These are phyloP conservation scores for Lapara coniferarum DNA, from an alignment of 2,888 invertebrate species.

Conservation along the genomic window DNA sequence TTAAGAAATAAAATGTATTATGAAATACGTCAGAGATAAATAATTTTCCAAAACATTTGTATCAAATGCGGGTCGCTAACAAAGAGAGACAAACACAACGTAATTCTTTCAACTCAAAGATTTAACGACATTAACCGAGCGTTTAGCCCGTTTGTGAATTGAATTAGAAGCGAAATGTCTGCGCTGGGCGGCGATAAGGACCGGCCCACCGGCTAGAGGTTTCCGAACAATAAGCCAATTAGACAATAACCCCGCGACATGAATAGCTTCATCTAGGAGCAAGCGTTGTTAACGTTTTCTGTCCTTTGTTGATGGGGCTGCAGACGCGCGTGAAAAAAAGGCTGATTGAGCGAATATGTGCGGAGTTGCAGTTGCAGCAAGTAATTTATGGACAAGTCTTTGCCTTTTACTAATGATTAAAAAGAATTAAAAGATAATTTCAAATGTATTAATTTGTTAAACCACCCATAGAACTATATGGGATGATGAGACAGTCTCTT, in stretches of 20 bases:
- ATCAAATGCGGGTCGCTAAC: slow-evolving; percentile 13
- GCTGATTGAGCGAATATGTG: too few relatives aligned
- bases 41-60: too few relatives aligned
- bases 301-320: slow-evolving; percentile 35
- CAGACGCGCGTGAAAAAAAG: slow-evolving; percentile 42
- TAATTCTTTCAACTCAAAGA: slow-evolving; percentile 30
- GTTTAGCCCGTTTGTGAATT: slow-evolving; percentile 31
- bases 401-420: too few relatives aligned
- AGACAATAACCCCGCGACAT: slow-evolving; percentile 65
- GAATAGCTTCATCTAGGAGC: slow-evolving; percentile 70
- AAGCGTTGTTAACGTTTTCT: slow-evolving; percentile 59
- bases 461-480: too few relatives aligned
- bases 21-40: too few relatives aligned
- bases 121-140: slow-evolving; percentile 27
- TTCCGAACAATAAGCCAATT: slow-evolving; percentile 73
- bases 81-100: slow-evolving; percentile 2
- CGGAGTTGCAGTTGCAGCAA: too few relatives aligned
- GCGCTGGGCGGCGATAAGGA: slow-evolving; percentile 35
- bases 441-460: too few relatives aligned
- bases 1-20: too few relatives aligned
- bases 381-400: too few relatives aligned
- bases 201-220: slow-evolving; percentile 41
- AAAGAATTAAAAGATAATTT: too few relatives aligned
- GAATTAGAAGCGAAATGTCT: slow-evolving; percentile 27
- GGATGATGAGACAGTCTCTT: too few relatives aligned